phyloP scores from a whole-genome alignment of 2,888 invertebrate species.

The Drosophila lutescens region DNA sequence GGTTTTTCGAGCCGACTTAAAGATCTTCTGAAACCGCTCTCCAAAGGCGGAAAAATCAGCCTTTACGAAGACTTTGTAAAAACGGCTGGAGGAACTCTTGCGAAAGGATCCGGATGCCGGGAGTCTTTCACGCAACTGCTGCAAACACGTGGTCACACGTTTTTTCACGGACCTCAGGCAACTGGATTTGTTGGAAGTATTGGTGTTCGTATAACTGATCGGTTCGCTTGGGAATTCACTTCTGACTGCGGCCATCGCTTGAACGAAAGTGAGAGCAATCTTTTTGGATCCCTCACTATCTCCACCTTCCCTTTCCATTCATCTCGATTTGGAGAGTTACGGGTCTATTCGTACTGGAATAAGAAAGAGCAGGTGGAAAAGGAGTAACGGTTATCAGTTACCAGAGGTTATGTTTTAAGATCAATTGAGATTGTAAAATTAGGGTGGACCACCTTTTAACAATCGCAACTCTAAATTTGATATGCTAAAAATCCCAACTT shows the following conservation, averaged over 20 bases:
- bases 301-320: constrained; percentile 10
- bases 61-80: constrained; percentile 40
- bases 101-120: constrained; percentile 25
- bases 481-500: background rate
- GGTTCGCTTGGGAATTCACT: constrained; percentile 79
- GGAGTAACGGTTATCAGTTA: background rate
- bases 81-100: constrained; percentile 28
- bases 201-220: constrained; percentile 57
- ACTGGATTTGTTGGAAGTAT: constrained; percentile 8
- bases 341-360: constrained; percentile 5
- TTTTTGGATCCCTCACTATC: background rate
- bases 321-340: constrained; percentile 6
- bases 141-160: constrained; percentile 79
- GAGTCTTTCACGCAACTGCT: constrained; percentile 63
- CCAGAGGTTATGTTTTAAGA: background rate
- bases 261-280: constrained; percentile 57
- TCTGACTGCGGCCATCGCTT: constrained; percentile 78
- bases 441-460: background rate
- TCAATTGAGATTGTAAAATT: background rate
- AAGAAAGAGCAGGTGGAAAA: background rate
- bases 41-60: constrained; percentile 43
- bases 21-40: constrained; percentile 55
- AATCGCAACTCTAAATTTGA: no score
- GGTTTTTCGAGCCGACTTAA: constrained; percentile 32
- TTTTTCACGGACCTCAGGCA: constrained; percentile 67